Evolutionary conservation across 2,113 vertebrate genomes (phyloP).

Genomic region (Cryptotis parvus): DNA sequence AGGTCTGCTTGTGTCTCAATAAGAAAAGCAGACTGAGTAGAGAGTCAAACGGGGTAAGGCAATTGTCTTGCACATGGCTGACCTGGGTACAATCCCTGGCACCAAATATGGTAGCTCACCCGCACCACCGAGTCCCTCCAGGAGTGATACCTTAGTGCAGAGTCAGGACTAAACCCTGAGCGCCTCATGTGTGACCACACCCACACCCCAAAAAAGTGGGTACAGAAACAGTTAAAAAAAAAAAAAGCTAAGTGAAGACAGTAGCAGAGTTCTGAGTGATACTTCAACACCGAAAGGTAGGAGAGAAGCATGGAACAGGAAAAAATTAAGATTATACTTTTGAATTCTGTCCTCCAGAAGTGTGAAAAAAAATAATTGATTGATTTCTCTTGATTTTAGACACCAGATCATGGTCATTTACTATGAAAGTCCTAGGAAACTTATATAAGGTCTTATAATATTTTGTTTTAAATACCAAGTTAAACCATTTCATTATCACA

Average conservation of each 20-base stretch:
- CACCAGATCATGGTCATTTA: not conserved
- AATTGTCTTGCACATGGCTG: too few relatives aligned
- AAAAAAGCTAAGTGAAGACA: not conserved
- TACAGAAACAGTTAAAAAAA: not conserved
- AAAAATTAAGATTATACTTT: not conserved
- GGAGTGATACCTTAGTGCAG: too few relatives aligned
- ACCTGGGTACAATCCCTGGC: too few relatives aligned
- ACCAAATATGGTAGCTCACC: too few relatives aligned
- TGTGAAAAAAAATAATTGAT: not conserved
- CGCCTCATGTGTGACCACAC: too few relatives aligned
- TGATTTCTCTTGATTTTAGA: constrained; percentile 10
- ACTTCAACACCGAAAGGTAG: not conserved
- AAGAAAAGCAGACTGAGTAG: too few relatives aligned
- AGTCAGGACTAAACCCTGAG: too few relatives aligned
- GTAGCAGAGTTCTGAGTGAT: not conserved
- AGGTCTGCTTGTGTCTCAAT: too few relatives aligned
- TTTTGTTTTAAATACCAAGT: not conserved
- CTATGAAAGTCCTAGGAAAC: constrained; percentile 16
- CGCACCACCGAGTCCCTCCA: too few relatives aligned
- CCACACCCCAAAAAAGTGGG: not conserved
- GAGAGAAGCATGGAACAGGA: not conserved
- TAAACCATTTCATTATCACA: not conserved
- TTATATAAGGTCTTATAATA: not conserved
- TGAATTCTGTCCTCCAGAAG: not conserved
- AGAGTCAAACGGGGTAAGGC: too few relatives aligned